These are phyloP conservation scores for Tinea pellionella DNA, from an alignment of 2,888 invertebrate genomes.

Conservation along the genomic window DNA sequence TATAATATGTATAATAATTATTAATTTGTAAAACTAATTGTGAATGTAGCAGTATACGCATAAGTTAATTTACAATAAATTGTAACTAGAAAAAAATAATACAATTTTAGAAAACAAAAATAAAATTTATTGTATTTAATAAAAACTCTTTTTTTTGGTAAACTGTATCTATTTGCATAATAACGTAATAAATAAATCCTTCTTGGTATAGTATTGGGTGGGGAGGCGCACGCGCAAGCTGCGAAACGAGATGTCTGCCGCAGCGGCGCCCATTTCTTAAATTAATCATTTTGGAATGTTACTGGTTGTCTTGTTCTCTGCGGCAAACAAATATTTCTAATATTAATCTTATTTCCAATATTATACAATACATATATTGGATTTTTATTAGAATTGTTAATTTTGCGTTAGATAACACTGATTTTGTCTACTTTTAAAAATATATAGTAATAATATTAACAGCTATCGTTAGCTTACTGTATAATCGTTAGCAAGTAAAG, in stretches of 20 bases:
- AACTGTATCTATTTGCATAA: neutral
- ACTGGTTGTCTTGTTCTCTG: slow-evolving; percentile 63
- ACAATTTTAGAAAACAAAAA: neutral
- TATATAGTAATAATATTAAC: too few relatives aligned
- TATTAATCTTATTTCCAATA: slow-evolving; percentile 26
- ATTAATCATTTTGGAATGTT: slow-evolving; percentile 64
- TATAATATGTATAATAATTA: too few relatives aligned
- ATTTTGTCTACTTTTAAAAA: slow-evolving; percentile 22
- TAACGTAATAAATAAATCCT: neutral
- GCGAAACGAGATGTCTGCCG: slow-evolving; percentile 10
- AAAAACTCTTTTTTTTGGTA: neutral
- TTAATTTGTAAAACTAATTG: too few relatives aligned
- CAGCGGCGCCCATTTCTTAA: slow-evolving; percentile 9
- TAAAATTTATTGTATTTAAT: slow-evolving; percentile 6
- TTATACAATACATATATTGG: neutral
- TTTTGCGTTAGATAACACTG: slow-evolving; percentile 24
- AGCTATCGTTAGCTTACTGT: neutral
- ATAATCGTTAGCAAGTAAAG: slow-evolving; percentile 19
- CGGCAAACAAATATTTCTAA: slow-evolving; percentile 55
- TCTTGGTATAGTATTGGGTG: neutral
- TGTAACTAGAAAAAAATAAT: too few relatives aligned
- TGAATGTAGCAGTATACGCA: too few relatives aligned
- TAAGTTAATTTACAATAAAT: too few relatives aligned
- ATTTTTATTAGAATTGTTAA: neutral
- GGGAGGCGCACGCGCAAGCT: slow-evolving; percentile 7